Evolutionary conservation across 64 coral and sea anemone genomes (phyloP), one percentile per base, ranked within the genome.

Genomic region (Stylophora pistillata): DNA sequence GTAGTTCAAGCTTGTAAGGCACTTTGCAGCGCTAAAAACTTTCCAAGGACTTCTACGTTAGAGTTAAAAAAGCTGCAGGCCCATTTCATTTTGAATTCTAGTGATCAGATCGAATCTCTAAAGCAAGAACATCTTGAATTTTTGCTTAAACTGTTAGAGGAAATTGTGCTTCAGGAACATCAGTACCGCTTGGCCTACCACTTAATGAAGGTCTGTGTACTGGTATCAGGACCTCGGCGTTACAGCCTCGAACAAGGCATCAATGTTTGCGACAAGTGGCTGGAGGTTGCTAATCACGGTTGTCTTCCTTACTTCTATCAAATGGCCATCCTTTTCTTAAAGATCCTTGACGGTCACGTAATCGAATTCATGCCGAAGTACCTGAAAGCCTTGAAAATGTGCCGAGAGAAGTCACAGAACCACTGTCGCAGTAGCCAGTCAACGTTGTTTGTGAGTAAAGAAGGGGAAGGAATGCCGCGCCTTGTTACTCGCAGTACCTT

Each of bases 61-160:
- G 94, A 95, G 78, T 73, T 95, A 3, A 95, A 91, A 28, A 86
- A 86, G 5, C 53, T 95, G 0, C 89, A 91, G 64, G 94, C 79
- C 27, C 86, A 88, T 0, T 95, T 91, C 2, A 88, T 95, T 18
- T 72, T 95, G 0, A 95, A 76, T 31, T 78, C 59, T 0, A 53
- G 76, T 70, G 85, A 91, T 56, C 56, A 87, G 61, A 86, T 95
- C 20, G 94, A 95, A 57, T 18, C 11, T 13, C 37, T 91, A 30
- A 79, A 91, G 3, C 74, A 37, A 5, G 72, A 73, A 37, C 55
- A 85, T 20, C 74, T 91, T 4, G 33, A 65, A 27, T 95, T 79
- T 71, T 64, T 95, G 31, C 59, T 74, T 32, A 92, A 83, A 37
- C 72, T 95, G 2, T 62, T 95, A 15, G 89, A 74, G 25, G 88